Base-by-base conservation (phyloP, 2,113 vertebrate genomes). In the Phainopepla nitens region DNA sequence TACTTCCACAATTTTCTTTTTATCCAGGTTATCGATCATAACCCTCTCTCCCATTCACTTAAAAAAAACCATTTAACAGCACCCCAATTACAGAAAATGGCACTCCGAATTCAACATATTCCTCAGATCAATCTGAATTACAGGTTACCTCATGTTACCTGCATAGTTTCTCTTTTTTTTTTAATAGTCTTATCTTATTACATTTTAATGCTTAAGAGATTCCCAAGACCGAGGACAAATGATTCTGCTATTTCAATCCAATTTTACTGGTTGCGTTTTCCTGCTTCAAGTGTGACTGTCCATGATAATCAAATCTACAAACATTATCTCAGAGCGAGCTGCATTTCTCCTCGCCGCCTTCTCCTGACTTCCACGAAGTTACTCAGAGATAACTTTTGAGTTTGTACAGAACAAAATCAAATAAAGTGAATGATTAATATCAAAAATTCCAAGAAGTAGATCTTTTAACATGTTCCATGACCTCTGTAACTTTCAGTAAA, bases 221-320 rank as follows among this genome's bases (percentile, higher is more conserved):
- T 93, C 87, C 76, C 71, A 95, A 75, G 36, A 93, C 66, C 68
- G 60, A 94, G 78, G 92, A 83, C 68, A 97, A 95, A 94, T 51
- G 73, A 91, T 79, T 94, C 57, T 68, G 57, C 68, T 83, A 88
- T 54, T 95, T 85, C 82, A 95, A 80, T 89, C n/a, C 60, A 49
- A 50, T 93, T 96, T 95, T 35, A 83, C 82, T 31, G 22, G 58
- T 17, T 81, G 60, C 56, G 72, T 87, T 96, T 93, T 94, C 87
- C 56, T 88, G 56, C 29, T 80, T 71, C 51, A 69, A 79, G 89
- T 87, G 82, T 72, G 79, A 71, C 60, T 91, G 75, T 49, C 79
- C 15, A 2, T 36, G 45, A 93, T 83, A 97, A 97, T 96, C 72
- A 79, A 94, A 95, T 95, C 85, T 69, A 86, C 75, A 95, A 88